Percentiles rank a stretch among this genome's conserved stretches.
These are phyloP conservation scores for Auanema freiburgensis DNA, from an alignment of 2,888 invertebrate genomes.

Conservation along the genomic window DNA sequence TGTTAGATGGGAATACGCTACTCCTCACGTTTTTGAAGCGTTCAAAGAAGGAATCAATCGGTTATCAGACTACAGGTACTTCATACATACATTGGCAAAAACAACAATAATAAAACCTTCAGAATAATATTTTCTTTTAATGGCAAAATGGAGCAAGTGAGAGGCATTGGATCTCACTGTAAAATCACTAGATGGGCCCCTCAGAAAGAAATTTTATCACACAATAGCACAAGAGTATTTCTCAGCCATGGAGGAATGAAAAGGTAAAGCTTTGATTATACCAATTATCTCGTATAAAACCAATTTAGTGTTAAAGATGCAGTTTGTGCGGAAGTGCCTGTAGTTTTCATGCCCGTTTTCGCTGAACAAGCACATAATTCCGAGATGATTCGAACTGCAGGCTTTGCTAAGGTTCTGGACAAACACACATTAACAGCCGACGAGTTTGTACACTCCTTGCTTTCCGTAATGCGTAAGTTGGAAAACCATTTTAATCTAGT, in stretches of 20 bases:
- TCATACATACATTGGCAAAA: neutral
- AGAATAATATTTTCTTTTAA: conserved; percentile 31
- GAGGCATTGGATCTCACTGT: conserved; percentile 20
- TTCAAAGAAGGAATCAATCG: conserved; percentile 25
- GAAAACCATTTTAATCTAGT: neutral
- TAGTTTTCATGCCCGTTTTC: conserved; percentile 43
- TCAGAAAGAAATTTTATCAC: conserved; percentile 32
- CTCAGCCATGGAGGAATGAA: conserved; percentile 37
- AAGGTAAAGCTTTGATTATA: conserved; percentile 21
- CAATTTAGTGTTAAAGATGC: conserved; percentile 38
- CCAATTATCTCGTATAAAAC: neutral
- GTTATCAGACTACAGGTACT: conserved; percentile 23
- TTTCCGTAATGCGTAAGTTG: neutral
- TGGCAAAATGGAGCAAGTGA: conserved; percentile 19
- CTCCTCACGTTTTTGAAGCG: conserved; percentile 7
- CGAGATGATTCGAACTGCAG: conserved; percentile 27
- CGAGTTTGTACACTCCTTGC: neutral
- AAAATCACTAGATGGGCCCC: conserved; percentile 32
- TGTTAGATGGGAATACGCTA: conserved; percentile 27
- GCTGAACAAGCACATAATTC: conserved; percentile 47
- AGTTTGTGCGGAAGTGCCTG: conserved; percentile 37
- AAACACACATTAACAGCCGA: conserved; percentile 12
- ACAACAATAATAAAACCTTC: neutral
- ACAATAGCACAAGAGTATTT: conserved; percentile 27
- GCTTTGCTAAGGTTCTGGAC: conserved; percentile 19